These are phyloP conservation scores for Spondyliosoma cantharus DNA, from an alignment of 2,797 vertebrate species.

Conservation along the genomic window DNA sequence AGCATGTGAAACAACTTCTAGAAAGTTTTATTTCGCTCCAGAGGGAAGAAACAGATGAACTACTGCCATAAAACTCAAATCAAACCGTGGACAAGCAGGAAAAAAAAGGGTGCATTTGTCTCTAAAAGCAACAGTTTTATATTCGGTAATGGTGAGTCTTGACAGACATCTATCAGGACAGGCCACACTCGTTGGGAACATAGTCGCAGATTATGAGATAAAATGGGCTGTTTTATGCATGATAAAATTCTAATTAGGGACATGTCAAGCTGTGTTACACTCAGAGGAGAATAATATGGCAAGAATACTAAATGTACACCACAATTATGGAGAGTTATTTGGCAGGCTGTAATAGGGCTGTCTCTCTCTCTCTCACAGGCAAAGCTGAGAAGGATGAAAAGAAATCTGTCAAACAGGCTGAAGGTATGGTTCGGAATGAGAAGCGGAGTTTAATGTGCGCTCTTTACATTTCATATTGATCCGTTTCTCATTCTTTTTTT, in stretches of 20 bases:
- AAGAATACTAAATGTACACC: conserved; percentile 31
- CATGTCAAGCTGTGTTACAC: conserved; percentile 27
- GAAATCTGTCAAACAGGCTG: conserved; percentile 59
- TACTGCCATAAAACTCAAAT: not conserved
- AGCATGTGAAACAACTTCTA: not conserved
- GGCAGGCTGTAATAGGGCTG: conserved; percentile 41
- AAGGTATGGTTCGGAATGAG: conserved; percentile 48
- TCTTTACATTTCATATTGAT: not conserved
- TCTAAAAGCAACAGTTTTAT: not conserved
- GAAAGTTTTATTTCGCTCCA: not conserved
- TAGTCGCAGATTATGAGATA: conserved; percentile 26
- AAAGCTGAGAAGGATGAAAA: conserved; percentile 63
- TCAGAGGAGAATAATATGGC: conserved; percentile 23
- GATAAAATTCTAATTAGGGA: conserved; percentile 48
- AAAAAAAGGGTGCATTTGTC: not conserved
- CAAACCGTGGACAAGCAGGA: not conserved
- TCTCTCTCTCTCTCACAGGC: conserved; percentile 52
- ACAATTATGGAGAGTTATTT: conserved; percentile 25
- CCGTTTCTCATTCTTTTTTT: not conserved
- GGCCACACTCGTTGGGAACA: conserved; percentile 20
- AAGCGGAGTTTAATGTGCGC: not conserved
- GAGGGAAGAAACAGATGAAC: not conserved
- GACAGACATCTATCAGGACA: conserved; percentile 1
- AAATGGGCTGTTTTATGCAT: conserved; percentile 39
- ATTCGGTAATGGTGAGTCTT: not conserved